phyloP scores from a whole-genome alignment of 2,888 invertebrate genomes.

The Ecliptopera silaceata region DNA sequence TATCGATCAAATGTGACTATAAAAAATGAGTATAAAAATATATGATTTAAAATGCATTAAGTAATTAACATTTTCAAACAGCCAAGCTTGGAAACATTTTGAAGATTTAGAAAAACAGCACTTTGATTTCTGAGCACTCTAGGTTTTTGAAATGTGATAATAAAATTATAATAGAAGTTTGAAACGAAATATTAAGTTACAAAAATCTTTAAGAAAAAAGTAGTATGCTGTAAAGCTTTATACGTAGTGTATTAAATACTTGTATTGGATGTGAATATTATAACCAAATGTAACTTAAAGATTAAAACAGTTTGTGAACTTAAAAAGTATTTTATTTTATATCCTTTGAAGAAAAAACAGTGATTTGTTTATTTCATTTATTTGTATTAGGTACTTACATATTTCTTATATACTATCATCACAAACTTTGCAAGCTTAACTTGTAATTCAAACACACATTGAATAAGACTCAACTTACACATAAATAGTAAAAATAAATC shows the following conservation, averaged over 20 bases:
- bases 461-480: neutral
- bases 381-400: neutral
- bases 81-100: neutral
- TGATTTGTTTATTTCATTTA: slow-evolving; percentile 5
- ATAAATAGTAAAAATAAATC: neutral
- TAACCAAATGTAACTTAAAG: slow-evolving; percentile 24
- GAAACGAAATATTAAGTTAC: neutral
- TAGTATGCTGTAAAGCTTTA: slow-evolving; percentile 23
- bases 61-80: too few relatives aligned
- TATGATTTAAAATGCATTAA: too few relatives aligned
- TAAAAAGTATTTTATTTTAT: neutral
- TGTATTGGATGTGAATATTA: slow-evolving; percentile 29
- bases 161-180: neutral
- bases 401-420: slow-evolving; percentile 13
- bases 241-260: slow-evolving; percentile 20
- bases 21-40: too few relatives aligned
- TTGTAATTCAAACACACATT: slow-evolving; percentile 2
- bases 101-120: neutral
- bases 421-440: slow-evolving; percentile 17
- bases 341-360: too few relatives aligned
- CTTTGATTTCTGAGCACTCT: neutral
- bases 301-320: slow-evolving; percentile 30
- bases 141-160: slow-evolving; percentile 8
- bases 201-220: neutral
- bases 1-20: too few relatives aligned